phyloP scores from a whole-genome alignment of 2,113 vertebrate species.

The Rhizomys pruinosus region DNA sequence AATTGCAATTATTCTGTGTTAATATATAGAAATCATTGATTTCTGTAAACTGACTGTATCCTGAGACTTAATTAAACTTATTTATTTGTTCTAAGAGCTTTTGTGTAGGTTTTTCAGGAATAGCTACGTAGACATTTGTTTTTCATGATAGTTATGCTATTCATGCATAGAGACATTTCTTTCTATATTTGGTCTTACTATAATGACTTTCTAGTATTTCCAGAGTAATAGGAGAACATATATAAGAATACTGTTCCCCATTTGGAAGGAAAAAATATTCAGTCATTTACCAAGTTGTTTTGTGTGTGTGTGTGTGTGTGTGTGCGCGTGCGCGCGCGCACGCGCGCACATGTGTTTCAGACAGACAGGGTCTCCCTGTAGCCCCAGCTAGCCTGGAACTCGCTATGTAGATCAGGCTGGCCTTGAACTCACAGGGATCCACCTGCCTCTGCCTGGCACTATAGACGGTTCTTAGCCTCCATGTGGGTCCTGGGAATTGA shows the following conservation, averaged over 20 bases:
- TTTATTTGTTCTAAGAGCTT: background rate
- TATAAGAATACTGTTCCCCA: background rate
- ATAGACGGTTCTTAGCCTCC: too few species aligned
- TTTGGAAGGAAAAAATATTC: background rate
- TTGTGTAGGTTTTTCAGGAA: background rate
- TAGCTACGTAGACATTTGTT: slow-evolving; percentile 2
- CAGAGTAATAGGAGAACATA: background rate
- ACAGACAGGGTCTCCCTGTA: too few species aligned
- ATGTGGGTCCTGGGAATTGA: too few species aligned
- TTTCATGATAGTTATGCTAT: background rate
- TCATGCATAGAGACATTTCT: background rate
- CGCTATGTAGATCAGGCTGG: too few species aligned
- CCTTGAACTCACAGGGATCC: too few species aligned
- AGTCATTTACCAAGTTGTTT: too few species aligned
- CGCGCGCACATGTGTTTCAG: too few species aligned
- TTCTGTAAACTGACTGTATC: background rate
- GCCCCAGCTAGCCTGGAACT: too few species aligned
- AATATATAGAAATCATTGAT: background rate
- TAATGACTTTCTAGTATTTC: background rate
- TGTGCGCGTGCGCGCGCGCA: too few species aligned
- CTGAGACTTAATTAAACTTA: background rate
- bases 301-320: too few species aligned
- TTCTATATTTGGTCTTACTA: slow-evolving; percentile 15
- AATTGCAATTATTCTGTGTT: background rate
- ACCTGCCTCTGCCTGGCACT: too few species aligned